Conservation (phyloP, 2,888 invertebrate genomes). For the Xylota segnis region DNA sequence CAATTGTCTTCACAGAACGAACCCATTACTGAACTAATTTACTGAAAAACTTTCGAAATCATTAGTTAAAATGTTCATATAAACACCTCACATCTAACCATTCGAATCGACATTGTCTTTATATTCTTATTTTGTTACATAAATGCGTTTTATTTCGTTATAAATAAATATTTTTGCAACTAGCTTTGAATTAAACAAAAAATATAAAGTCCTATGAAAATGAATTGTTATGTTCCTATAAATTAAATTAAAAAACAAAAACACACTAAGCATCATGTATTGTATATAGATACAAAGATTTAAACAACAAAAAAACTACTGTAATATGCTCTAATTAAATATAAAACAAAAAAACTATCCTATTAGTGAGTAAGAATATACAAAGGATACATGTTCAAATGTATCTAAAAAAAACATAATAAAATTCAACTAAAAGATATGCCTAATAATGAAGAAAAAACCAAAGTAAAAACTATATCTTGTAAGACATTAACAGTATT, state of each 20-base stretch:
- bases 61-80: neutral
- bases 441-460: conserved; percentile 1
- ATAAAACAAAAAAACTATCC: conserved; percentile 61
- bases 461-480: conserved; percentile 40
- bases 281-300: conserved; percentile 55
- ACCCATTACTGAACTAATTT: too few species aligned
- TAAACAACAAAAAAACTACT: conserved; percentile 43
- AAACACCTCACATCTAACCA: neutral
- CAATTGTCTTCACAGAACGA: too few species aligned
- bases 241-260: conserved; percentile 40
- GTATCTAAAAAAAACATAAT: conserved; percentile 46
- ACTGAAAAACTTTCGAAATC: too few species aligned
- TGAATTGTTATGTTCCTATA: conserved; percentile 73
- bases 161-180: conserved; percentile 55
- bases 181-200: conserved; percentile 53
- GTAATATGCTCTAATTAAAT: conserved; percentile 44
- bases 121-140: conserved; percentile 17
- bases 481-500: conserved; percentile 69
- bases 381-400: conserved; percentile 67
- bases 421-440: conserved; percentile 17
- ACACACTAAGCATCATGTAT: conserved; percentile 32
- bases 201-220: conserved; percentile 72
- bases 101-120: conserved; percentile 47
- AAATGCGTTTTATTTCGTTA: neutral
- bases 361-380: conserved; percentile 66